phyloP scores from a whole-genome alignment of 1,140 invertebrate genomes.

The Pemphigus obesinymphae region DNA sequence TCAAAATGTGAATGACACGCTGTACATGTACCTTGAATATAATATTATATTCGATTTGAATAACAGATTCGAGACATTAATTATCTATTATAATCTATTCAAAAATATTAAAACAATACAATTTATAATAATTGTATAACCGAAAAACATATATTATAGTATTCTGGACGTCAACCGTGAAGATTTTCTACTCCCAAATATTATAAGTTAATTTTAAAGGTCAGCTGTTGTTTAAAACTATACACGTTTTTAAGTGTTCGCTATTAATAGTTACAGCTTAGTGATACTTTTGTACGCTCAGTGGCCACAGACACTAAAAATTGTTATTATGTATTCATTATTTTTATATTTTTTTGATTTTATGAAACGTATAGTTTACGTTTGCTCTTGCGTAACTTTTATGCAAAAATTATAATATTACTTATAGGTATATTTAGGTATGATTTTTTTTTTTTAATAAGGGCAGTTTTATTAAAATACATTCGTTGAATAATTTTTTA shows the following conservation, averaged over 20 bases:
- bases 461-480: no score
- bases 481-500: no score
- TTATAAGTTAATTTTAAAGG: not conserved
- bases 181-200: not conserved
- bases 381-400: no score
- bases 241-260: not conserved
- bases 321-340: no score
- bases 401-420: no score
- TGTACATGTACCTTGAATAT: not conserved
- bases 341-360: no score
- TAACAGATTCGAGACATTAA: not conserved
- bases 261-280: not conserved
- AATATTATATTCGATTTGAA: not conserved
- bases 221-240: constrained; percentile 6
- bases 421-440: no score
- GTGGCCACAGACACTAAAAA: no score
- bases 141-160: no score
- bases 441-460: no score
- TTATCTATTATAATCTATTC: constrained; percentile 10
- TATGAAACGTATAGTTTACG: no score
- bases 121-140: not conserved
- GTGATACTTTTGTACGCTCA: no score
- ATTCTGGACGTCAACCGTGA: constrained; percentile 13
- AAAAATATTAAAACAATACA: not conserved
- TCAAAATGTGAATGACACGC: not conserved